phyloP scores from a whole-genome alignment of 2,797 vertebrate genomes.

The Molossus molossus region DNA sequence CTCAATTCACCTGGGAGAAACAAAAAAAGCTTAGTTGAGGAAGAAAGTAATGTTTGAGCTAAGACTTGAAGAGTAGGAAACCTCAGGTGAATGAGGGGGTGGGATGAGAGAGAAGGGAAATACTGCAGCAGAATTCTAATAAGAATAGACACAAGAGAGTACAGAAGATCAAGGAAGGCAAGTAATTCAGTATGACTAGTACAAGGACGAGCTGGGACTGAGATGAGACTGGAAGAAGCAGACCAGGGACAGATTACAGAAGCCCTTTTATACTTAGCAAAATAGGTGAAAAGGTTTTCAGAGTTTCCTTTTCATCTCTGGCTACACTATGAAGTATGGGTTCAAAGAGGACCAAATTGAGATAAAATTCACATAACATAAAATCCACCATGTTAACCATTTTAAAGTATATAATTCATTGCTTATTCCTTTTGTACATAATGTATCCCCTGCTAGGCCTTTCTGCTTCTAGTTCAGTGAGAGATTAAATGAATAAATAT shows the following conservation, averaged over 20 bases:
- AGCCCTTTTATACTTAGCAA: background rate
- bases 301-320: constrained; percentile 5
- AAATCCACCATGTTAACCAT: constrained; percentile 54
- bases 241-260: background rate
- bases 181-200: background rate
- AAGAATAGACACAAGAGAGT: background rate
- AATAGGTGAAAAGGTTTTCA: constrained; percentile 1
- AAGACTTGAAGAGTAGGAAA: constrained; percentile 21
- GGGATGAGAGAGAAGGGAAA: background rate
- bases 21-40: background rate
- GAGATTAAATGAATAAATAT: constrained; percentile 31
- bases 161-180: constrained; percentile 12
- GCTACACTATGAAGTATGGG: background rate
- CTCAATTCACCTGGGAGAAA: background rate
- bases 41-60: constrained; percentile 7
- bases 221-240: background rate
- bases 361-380: constrained; percentile 39
- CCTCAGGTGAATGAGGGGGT: background rate
- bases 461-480: constrained; percentile 45
- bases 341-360: background rate
- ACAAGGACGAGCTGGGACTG: background rate
- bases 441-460: constrained; percentile 1
- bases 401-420: constrained; percentile 48
- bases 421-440: constrained; percentile 9
- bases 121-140: background rate